Evolutionary conservation across 2,797 vertebrate species (phyloP), one percentile per base, ranked within the genome.

Genomic region (Anniella stebbinsi): DNA sequence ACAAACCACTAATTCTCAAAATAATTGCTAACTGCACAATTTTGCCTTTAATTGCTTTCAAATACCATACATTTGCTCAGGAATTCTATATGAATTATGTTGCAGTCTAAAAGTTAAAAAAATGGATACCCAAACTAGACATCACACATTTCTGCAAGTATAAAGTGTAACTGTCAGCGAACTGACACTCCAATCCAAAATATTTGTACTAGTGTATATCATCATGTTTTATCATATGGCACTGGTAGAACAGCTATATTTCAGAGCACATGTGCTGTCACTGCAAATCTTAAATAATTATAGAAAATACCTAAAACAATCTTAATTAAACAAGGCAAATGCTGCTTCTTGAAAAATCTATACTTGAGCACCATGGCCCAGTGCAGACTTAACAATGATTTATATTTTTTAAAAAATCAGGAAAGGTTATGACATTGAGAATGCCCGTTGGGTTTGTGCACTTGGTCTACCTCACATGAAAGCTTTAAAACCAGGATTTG

Each of bases 1-100:
- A n/a, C 92, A 69, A 94, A 90, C 2, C 87, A 85, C 15, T 1
- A 70, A 87, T 5, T 38, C 73, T 90, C 67, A 92, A 80, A 21
- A 90, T 15, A 11, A 38, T 25, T 36, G 30, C 80, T 66, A 70
- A 36, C 84, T 87, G 70, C 63, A 0, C 8, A 86, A 2, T 23
- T 76, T 0, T 75, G 75, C 80, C 41, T 84, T 38, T 6, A 82
- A 80, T 54, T 91, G 54, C 0, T 41, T 25, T 36, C 0, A 76
- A 86, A 63, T 84, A 80, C 87, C 2, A 0, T 0, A 67, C 66
- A 45, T 87, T 87, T 78, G 45, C 66, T 25, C 75, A n/a, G 38
- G 25, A 92, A 51, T 69, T 8, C 57, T 57, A 41, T 63, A 80
- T 66, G 23, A 86, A 86, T 69, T 21, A 48, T 69, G 23, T 69